Evolutionary conservation across 1,140 invertebrate genomes (phyloP).

Genomic region (Lucilia cuprina): DNA sequence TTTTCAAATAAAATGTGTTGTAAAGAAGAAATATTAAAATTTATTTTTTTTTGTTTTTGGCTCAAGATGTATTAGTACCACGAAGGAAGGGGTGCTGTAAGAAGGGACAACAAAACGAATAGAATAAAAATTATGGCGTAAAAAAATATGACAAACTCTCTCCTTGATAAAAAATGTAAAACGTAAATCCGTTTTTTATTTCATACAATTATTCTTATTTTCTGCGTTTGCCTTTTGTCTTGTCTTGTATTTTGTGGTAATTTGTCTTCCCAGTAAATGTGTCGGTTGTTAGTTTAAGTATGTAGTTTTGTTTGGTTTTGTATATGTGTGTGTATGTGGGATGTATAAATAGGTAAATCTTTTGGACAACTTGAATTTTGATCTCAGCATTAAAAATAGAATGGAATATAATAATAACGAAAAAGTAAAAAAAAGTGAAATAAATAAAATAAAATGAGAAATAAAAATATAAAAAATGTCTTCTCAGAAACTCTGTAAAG

Average conservation of each 20-base stretch:
- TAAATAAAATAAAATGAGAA: too few species aligned
- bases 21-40: neutral
- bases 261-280: conserved; percentile 24
- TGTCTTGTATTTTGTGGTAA: conserved; percentile 25
- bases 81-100: too few species aligned
- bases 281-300: neutral
- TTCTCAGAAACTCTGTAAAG: neutral
- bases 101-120: neutral
- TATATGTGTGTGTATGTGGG: neutral
- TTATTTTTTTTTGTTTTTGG: neutral
- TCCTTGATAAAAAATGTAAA: conserved; percentile 53
- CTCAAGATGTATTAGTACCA: too few species aligned
- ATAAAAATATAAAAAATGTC: neutral
- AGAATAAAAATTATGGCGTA: conserved; percentile 36
- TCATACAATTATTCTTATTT: conserved; percentile 57
- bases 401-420: too few species aligned
- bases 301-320: neutral
- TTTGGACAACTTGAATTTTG: conserved; percentile 14
- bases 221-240: conserved; percentile 26
- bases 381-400: neutral
- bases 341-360: neutral
- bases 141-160: conserved; percentile 39
- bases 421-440: too few species aligned
- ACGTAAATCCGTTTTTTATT: conserved; percentile 61
- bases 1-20: neutral